Conservation (phyloP, 1,140 invertebrate species). For the Hycleus phaleratus region DNA sequence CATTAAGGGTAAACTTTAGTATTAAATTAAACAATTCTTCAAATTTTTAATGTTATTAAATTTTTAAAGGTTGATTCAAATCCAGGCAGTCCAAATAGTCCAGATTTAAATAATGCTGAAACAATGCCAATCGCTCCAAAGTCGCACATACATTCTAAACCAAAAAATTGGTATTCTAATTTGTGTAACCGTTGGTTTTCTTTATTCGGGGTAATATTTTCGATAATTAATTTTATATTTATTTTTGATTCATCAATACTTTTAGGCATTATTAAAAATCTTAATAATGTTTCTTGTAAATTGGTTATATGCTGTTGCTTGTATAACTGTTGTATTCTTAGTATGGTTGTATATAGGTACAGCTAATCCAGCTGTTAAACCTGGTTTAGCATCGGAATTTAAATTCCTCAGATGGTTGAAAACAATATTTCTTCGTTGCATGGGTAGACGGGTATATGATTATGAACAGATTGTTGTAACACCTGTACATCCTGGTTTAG, state of each 20-base stretch:
- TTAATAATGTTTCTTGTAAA: slow-evolving; percentile 88
- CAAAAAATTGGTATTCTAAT: slow-evolving; percentile 87
- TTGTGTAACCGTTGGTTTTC: slow-evolving; percentile 92
- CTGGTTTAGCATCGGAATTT: slow-evolving; percentile 83
- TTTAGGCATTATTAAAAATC: slow-evolving; percentile 75
- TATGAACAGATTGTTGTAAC: slow-evolving; percentile 89
- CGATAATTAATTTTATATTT: background rate
- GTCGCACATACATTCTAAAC: slow-evolving; percentile 73
- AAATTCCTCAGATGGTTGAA: slow-evolving; percentile 79
- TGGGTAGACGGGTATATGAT: slow-evolving; percentile 68
- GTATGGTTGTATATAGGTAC: slow-evolving; percentile 91
- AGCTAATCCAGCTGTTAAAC: slow-evolving; percentile 88
- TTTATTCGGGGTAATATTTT: slow-evolving; percentile 73
- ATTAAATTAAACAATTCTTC: too few species aligned
- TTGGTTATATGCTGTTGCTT: slow-evolving; percentile 82
- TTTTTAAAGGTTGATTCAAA: slow-evolving; percentile 33
- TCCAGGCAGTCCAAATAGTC: slow-evolving; percentile 28
- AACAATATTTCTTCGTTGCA: slow-evolving; percentile 61
- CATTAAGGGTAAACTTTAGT: slow-evolving; percentile 49
- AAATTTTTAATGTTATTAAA: background rate
- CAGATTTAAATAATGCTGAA: slow-evolving; percentile 38
- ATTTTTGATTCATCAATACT: slow-evolving; percentile 2
- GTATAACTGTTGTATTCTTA: slow-evolving; percentile 70
- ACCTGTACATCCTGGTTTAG: slow-evolving; percentile 72
- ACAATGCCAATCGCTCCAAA: slow-evolving; percentile 46